These are phyloP conservation scores for Penaeus japonicus DNA, from an alignment of 1,140 invertebrate species.

Conservation along the genomic window DNA sequence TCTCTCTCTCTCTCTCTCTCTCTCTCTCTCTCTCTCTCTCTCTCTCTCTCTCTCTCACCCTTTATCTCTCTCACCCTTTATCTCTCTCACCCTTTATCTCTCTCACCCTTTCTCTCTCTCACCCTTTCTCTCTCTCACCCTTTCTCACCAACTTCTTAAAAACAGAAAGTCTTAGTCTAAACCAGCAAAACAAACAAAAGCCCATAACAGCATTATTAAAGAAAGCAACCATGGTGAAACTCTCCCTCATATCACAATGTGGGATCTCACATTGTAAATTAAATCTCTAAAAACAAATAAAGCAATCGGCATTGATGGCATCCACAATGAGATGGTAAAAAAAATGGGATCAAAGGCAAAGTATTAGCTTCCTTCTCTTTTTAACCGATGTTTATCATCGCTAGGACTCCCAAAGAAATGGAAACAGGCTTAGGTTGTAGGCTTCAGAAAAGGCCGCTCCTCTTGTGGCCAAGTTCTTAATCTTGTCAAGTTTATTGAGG, in stretches of 20 bases:
- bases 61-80: too few species aligned
- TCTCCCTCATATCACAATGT: background rate
- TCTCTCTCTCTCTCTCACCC: too few species aligned
- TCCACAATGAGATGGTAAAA: background rate
- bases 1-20: too few species aligned
- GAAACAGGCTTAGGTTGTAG: background rate
- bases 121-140: too few species aligned
- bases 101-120: too few species aligned
- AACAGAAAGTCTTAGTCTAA: background rate
- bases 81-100: too few species aligned
- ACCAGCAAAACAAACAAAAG: background rate
- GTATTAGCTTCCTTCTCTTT: background rate
- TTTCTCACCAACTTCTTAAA: background rate
- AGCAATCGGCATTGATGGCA: background rate
- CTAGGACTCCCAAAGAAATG: background rate
- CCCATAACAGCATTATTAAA: background rate
- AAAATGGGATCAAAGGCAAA: background rate
- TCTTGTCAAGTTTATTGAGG: background rate
- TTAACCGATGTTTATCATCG: background rate
- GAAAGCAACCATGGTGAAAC: background rate
- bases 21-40: too few species aligned
- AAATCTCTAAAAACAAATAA: background rate
- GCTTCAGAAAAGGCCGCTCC: background rate
- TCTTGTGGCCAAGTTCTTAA: background rate
- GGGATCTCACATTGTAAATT: background rate